These are phyloP conservation scores for Anguilla pacifica DNA, from an alignment of 2,797 vertebrate genomes.

Conservation along the genomic window DNA sequence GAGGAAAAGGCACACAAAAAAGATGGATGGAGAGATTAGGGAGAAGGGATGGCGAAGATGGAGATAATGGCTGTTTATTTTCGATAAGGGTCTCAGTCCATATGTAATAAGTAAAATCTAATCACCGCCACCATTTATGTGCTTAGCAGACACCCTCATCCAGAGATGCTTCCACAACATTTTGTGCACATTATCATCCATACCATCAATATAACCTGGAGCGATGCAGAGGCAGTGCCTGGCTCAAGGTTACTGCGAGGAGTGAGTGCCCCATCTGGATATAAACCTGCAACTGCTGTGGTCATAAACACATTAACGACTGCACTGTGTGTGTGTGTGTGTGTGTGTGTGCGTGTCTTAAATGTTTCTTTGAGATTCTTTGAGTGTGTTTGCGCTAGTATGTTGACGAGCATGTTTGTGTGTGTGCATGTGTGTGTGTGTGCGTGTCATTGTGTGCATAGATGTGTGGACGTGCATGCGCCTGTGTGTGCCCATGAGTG, in stretches of 20 bases:
- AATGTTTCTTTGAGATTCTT: too few species aligned
- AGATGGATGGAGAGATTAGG: slow-evolving; percentile 53
- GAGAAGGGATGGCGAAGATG: not conserved
- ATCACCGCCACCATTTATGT: not conserved
- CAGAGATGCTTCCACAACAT: slow-evolving; percentile 8
- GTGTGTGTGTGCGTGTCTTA: slow-evolving; percentile 5
- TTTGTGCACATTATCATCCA: not conserved
- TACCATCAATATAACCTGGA: not conserved
- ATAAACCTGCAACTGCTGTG: not conserved
- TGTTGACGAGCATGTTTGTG: not conserved
- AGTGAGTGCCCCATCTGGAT: not conserved
- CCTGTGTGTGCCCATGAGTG: slow-evolving; percentile 27
- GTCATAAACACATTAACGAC: not conserved
- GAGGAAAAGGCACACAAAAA: slow-evolving; percentile 42
- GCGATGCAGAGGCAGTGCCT: too few species aligned
- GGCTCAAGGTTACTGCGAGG: not conserved
- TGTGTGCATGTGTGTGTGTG: slow-evolving; percentile 24
- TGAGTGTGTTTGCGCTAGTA: too few species aligned
- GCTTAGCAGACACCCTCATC: slow-evolving; percentile 19
- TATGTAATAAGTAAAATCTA: not conserved
- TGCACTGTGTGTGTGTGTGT: not conserved
- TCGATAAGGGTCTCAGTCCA: not conserved
- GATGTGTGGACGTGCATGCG: slow-evolving; percentile 25
- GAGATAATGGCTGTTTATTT: not conserved
- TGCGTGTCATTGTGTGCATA: too few species aligned